phyloP scores from a whole-genome alignment of 2,888 invertebrate genomes.

The Drosophila setosimentum region DNA sequence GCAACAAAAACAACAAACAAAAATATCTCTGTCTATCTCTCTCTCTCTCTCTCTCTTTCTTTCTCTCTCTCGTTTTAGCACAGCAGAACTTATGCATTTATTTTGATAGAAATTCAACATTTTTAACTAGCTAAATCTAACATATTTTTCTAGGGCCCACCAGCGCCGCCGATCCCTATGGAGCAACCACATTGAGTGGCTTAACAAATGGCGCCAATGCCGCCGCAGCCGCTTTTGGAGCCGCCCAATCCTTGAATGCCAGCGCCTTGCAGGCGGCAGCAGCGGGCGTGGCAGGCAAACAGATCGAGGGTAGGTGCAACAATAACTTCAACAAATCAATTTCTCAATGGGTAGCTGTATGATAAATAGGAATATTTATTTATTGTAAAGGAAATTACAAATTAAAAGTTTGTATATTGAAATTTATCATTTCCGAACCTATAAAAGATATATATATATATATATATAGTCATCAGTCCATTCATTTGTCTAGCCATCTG shows the following conservation, averaged over 20 bases:
- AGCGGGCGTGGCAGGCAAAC: slow-evolving; percentile 93
- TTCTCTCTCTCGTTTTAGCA: slow-evolving; percentile 4
- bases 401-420: no score
- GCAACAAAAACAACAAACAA: slow-evolving; percentile 18
- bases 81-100: slow-evolving; percentile 7
- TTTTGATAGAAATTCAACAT: neutral
- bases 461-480: no score
- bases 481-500: no score
- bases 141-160: slow-evolving; percentile 85
- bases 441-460: no score
- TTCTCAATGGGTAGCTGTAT: neutral
- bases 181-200: slow-evolving; percentile 85
- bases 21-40: slow-evolving; percentile 4
- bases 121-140: slow-evolving; percentile 18
- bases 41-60: neutral
- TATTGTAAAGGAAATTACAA: no score
- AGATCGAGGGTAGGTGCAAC: slow-evolving; percentile 91
- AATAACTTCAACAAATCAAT: neutral
- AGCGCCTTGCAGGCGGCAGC: slow-evolving; percentile 90
- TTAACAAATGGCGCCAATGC: slow-evolving; percentile 83
- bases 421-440: neutral
- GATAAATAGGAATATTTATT: no score
- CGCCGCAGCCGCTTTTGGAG: slow-evolving; percentile 67
- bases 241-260: slow-evolving; percentile 87
- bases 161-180: slow-evolving; percentile 87